These are phyloP conservation scores for Schizotus pectinicornis DNA, from an alignment of 2,888 invertebrate genomes.

Conservation along the genomic window DNA sequence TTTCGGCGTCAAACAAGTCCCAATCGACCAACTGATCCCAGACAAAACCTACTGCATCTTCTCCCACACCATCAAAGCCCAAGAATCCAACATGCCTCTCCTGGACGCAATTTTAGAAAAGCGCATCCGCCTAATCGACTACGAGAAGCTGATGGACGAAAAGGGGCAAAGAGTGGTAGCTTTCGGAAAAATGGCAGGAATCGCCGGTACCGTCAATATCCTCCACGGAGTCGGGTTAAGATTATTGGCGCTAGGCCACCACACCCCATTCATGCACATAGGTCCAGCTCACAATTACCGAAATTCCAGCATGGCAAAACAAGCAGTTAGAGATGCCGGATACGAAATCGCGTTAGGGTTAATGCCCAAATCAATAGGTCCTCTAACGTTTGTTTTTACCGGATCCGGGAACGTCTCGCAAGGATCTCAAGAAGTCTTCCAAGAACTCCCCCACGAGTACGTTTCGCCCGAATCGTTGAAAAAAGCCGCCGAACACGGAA, in stretches of 20 bases:
- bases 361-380: conserved; percentile 98
- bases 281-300: conserved; percentile 98
- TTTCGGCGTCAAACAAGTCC: conserved; percentile 96
- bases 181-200: conserved; percentile 98
- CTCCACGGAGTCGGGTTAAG: conserved; percentile 95
- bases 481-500: conserved; percentile 96
- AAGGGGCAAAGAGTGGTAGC: conserved; percentile 92
- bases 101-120: conserved; percentile 95
- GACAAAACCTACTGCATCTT: conserved; percentile 99
- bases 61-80: conserved; percentile 99
- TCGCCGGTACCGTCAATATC: conserved; percentile 98
- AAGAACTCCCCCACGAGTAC: conserved; percentile 96
- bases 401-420: conserved; percentile 98
- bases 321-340: conserved; percentile 97
- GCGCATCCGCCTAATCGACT: conserved; percentile 95
- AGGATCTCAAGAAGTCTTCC: conserved; percentile 89
- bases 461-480: conserved; percentile 93
- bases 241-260: conserved; percentile 93
- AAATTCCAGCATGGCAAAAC: conserved; percentile 96
- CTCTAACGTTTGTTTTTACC: conserved; percentile 96
- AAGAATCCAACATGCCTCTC: conserved; percentile 97
- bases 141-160: conserved; percentile 93
- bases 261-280: conserved; percentile 99
- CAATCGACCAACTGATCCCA: conserved; percentile 89
- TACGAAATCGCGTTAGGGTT: conserved; percentile 94